Evolutionary conservation across 2,113 vertebrate species (phyloP).

Genomic region (Saccopteryx bilineata): DNA sequence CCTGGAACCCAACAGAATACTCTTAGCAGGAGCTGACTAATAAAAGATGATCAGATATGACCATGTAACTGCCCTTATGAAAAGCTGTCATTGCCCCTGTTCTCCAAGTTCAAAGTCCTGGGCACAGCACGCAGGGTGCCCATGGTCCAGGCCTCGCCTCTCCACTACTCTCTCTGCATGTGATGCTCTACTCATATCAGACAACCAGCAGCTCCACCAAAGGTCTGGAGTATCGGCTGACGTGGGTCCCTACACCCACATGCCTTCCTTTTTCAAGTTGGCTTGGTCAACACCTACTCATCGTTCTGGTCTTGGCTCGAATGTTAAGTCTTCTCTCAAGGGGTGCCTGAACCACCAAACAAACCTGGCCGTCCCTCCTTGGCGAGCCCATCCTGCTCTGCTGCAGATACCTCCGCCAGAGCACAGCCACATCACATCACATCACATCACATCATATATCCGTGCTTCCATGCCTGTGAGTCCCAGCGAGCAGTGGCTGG

Average conservation of each 20-base stretch:
- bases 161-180: neutral
- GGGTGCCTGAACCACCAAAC: neutral
- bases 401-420: neutral
- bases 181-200: neutral
- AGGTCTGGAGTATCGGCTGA: neutral
- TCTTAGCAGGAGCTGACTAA: neutral
- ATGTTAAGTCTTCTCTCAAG: neutral
- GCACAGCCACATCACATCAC: rapidly evolving
- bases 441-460: rapidly evolving
- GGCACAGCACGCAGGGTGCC: neutral
- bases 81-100: neutral
- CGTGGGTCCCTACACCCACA: neutral
- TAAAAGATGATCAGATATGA: slow-evolving; percentile 2
- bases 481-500: neutral
- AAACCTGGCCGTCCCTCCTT: neutral
- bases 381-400: rapidly evolving
- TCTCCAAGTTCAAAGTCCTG: neutral
- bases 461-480: neutral
- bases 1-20: slow-evolving; percentile 34
- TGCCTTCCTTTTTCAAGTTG: neutral
- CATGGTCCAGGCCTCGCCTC: neutral
- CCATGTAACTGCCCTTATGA: neutral
- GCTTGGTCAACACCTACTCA: neutral
- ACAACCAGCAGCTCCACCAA: neutral
- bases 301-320: neutral